Evolutionary conservation across 1,140 invertebrate species (phyloP).

Genomic region (Drosophila sulfurigaster): DNA sequence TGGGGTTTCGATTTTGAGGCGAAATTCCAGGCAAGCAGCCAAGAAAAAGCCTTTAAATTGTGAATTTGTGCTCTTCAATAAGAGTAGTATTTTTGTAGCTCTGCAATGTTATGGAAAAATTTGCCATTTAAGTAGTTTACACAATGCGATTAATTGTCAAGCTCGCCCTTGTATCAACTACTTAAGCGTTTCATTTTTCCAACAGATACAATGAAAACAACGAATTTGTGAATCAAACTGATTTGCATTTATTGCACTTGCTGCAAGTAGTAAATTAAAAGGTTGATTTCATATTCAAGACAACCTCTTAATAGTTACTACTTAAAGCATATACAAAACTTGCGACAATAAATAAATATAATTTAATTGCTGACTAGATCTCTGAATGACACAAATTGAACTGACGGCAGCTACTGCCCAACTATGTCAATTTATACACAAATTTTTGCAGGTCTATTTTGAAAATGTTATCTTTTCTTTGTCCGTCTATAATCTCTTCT

Average conservation of each 20-base stretch:
- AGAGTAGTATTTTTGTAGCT: too few relatives aligned
- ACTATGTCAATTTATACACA: slow-evolving; percentile 53
- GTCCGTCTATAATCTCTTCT: neutral
- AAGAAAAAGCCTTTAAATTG: too few relatives aligned
- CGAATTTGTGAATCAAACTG: neutral
- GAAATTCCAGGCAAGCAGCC: neutral
- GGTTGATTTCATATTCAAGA: slow-evolving; percentile 20
- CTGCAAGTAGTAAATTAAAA: slow-evolving; percentile 65
- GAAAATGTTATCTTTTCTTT: slow-evolving; percentile 12
- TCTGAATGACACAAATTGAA: neutral
- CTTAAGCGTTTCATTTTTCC: slow-evolving; percentile 60
- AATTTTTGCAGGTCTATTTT: neutral
- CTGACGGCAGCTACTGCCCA: neutral
- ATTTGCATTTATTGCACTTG: slow-evolving; percentile 19
- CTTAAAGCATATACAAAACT: slow-evolving; percentile 52
- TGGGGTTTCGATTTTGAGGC: neutral
- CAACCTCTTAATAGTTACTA: slow-evolving; percentile 75
- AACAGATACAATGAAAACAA: neutral
- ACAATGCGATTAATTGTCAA: slow-evolving; percentile 52
- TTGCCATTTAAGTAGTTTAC: slow-evolving; percentile 58
- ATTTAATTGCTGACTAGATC: neutral
- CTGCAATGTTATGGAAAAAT: slow-evolving; percentile 35
- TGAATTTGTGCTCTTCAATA: too few relatives aligned
- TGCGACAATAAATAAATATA: too few relatives aligned
- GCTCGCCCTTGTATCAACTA: slow-evolving; percentile 76